Conservation (phyloP, 1,140 invertebrate genomes). For the Drosophila suzukii region DNA sequence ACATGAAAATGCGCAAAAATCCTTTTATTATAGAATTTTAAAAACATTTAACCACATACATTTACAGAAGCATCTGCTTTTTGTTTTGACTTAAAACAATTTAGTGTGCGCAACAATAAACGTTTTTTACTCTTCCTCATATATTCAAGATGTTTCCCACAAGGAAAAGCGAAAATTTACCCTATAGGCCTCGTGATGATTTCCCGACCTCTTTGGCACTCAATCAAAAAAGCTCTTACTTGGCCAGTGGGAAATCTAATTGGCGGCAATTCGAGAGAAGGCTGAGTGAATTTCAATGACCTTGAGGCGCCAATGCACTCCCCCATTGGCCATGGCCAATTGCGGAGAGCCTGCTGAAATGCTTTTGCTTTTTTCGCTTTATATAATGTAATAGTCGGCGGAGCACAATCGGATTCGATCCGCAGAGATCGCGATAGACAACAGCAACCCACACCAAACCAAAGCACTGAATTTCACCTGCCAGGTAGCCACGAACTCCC, state of each 20-base stretch:
- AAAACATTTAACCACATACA: too few species aligned
- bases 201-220: constrained; percentile 22
- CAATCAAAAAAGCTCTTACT: constrained; percentile 17
- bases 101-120: background rate
- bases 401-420: constrained; percentile 35
- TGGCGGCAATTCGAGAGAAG: constrained; percentile 7
- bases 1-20: too few species aligned
- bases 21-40: too few species aligned
- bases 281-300: constrained; percentile 69
- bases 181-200: background rate
- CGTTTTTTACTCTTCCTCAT: background rate
- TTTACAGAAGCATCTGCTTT: too few species aligned
- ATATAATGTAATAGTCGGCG: constrained; percentile 64
- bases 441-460: constrained; percentile 35
- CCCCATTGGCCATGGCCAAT: constrained; percentile 33
- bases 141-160: constrained; percentile 2
- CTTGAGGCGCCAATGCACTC: constrained; percentile 69
- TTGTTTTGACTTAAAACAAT: too few species aligned
- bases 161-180: constrained; percentile 1
- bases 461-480: constrained; percentile 45
- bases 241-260: constrained; percentile 22
- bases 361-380: constrained; percentile 44
- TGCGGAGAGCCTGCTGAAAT: constrained; percentile 24
- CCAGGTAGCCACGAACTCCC: constrained; percentile 46
- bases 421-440: constrained; percentile 28